Evolutionary conservation across 2,888 invertebrate genomes (phyloP).

Genomic region (Blomia tropicalis): DNA sequence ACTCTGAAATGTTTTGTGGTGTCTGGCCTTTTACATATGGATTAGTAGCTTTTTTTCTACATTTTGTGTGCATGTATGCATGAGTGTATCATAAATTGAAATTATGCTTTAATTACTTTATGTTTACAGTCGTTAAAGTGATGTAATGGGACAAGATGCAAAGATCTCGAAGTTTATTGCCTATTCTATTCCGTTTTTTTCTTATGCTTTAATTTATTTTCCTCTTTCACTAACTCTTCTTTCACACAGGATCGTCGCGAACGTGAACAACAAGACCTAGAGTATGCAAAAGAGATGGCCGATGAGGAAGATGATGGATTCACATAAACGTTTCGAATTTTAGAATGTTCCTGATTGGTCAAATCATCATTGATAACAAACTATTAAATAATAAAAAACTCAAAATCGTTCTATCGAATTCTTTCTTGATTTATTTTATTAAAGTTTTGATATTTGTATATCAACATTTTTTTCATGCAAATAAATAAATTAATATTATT

Average conservation of each 20-base stretch:
- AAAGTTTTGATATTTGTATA: background rate
- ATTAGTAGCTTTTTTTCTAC: no score
- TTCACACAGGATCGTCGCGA: slow-evolving; percentile 59
- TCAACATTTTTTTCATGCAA: background rate
- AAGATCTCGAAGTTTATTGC: no score
- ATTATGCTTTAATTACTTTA: background rate
- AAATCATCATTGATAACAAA: background rate
- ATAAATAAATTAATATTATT: no score
- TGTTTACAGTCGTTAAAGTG: background rate
- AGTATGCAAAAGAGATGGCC: slow-evolving; percentile 98
- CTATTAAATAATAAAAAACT: background rate
- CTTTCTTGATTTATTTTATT: background rate
- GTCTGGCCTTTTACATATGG: no score
- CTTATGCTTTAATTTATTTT: background rate
- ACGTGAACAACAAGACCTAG: slow-evolving; percentile 91
- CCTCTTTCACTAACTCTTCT: background rate
- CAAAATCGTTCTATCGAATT: background rate
- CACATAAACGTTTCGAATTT: slow-evolving; percentile 11
- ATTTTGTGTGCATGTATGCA: no score
- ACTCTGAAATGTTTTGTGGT: no score
- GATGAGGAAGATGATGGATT: slow-evolving; percentile 83
- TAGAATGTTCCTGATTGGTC: background rate
- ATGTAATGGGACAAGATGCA: no score
- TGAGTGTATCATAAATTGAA: no score
- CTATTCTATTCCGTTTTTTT: background rate